A percentile compares a stretch with the other conserved stretches of the same genome.
phyloP scores from a whole-genome alignment of 1,140 invertebrate species.

The Pseudachorutes palmiensis region DNA sequence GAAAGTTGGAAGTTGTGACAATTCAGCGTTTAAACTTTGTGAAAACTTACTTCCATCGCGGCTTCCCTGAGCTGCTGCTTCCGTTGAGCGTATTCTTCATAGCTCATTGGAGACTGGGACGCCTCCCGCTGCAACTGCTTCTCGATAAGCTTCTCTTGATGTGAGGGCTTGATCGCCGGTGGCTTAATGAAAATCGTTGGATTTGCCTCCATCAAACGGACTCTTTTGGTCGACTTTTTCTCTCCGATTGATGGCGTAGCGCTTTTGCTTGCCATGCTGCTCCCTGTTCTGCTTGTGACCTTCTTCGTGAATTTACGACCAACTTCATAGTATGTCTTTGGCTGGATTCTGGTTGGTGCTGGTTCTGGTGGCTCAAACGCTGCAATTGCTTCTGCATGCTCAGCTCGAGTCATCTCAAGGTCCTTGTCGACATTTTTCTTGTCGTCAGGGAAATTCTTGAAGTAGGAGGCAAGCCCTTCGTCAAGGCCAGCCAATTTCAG shows the following conservation, averaged over 20 bases:
- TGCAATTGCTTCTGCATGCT: background rate
- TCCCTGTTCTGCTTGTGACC: too few relatives aligned
- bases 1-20: too few relatives aligned
- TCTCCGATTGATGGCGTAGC: too few relatives aligned
- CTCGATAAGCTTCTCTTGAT: background rate
- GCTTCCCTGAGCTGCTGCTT: background rate
- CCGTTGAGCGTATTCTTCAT: background rate
- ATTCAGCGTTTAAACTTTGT: too few relatives aligned
- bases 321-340: background rate
- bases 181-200: too few relatives aligned
- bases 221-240: too few relatives aligned
- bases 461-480: background rate
- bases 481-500: background rate
- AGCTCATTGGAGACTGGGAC: background rate
- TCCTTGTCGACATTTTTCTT: background rate
- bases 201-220: too few relatives aligned
- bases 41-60: background rate
- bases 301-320: too few relatives aligned
- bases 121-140: conserved; percentile 3
- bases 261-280: too few relatives aligned
- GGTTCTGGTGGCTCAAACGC: background rate
- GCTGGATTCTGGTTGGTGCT: background rate
- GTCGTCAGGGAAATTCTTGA: background rate
- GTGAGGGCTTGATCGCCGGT: too few relatives aligned
- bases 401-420: background rate